Base-by-base conservation (phyloP, 1,140 invertebrate genomes). In the Campoletis sonorensis region DNA sequence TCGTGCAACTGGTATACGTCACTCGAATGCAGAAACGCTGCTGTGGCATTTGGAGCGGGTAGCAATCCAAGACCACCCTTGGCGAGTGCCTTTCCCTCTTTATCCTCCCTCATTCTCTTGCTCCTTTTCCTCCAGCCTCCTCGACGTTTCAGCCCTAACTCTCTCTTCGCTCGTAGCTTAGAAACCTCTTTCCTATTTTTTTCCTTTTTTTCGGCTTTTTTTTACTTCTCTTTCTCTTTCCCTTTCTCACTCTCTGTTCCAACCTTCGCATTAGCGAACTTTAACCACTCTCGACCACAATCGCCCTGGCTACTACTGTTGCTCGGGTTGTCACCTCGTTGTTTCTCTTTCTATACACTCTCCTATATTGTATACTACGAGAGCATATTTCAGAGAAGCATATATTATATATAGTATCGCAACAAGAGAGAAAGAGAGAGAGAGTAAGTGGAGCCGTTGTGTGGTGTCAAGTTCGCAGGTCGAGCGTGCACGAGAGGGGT, bases 1-100 rank as follows among this genome's bases (percentile, higher is more conserved):
- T 49, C 79, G 70, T 13, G 67, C 37, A 51, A 37, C 21, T 64
- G 61, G 61, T 64, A 64, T 64, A 61, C 70, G 72, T 81, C 80
- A 76, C 72, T 67, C 72, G 33, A 77, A 70, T 77, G 73, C 79
- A 86, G 85, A 88, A 87, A 87, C 84, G 87, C 87, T 87, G 86
- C 83, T 83, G 84, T 85, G 85, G 87, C 86, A 88, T 86, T 88
- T 84, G 85, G 78, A 84, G 27, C 33, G 33, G 21, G 11, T 26
- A 23, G 58, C 51, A 70, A 70, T 15, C 61, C 61, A 64, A 40
- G 73, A 37, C 49, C 77, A 81, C 85, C 86, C 86, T 82, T 58
- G 23, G 73, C 79, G 71, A 82, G 78, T 81, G 82, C 84, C 84
- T 85, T 83, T 85, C 79, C 83, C 83, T 83, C 83, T 83, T 82